These are phyloP conservation scores for Synanceia verrucosa DNA, from an alignment of 2,797 vertebrate species.

Conservation along the genomic window DNA sequence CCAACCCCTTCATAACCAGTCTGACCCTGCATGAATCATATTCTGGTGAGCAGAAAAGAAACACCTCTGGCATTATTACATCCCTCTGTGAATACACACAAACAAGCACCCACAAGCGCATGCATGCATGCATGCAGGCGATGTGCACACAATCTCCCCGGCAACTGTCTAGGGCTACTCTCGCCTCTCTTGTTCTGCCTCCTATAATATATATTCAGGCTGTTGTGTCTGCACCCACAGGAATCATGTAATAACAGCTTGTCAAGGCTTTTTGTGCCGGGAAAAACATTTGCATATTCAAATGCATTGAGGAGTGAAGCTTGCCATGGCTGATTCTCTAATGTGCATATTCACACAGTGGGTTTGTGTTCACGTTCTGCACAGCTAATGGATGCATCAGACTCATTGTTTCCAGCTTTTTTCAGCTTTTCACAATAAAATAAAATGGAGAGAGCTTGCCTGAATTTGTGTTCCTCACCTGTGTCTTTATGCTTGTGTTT, in stretches of 20 bases:
- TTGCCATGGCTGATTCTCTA: conserved; percentile 60
- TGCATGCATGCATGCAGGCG: conserved; percentile 16
- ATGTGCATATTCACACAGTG: conserved; percentile 60
- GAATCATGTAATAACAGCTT: conserved; percentile 79
- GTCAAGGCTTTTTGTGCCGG: conserved; percentile 74
- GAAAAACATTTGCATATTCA: conserved; percentile 77
- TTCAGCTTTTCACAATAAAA: conserved; percentile 33
- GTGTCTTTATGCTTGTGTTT: conserved; percentile 43
- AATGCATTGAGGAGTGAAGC: conserved; percentile 61
- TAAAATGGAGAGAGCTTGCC: conserved; percentile 1
- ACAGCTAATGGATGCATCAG: conserved; percentile 52
- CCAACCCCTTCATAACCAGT: conserved; percentile 6
- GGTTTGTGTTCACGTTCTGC: conserved; percentile 50
- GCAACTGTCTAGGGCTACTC: conserved; percentile 68
- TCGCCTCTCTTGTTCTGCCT: conserved; percentile 43
- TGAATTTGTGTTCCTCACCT: conserved; percentile 26
- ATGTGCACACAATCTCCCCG: conserved; percentile 64
- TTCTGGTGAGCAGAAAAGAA: conserved; percentile 36
- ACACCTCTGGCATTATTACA: conserved; percentile 38
- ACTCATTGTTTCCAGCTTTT: conserved; percentile 39
- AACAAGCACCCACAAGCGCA: conserved; percentile 9
- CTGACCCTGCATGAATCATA: conserved; percentile 11
- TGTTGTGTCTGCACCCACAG: conserved; percentile 68
- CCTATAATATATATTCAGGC: conserved; percentile 67
- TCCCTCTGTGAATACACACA: conserved; percentile 22